Evolutionary conservation across 2,888 invertebrate genomes (phyloP).

Genomic region (Aricia artaxerxes): DNA sequence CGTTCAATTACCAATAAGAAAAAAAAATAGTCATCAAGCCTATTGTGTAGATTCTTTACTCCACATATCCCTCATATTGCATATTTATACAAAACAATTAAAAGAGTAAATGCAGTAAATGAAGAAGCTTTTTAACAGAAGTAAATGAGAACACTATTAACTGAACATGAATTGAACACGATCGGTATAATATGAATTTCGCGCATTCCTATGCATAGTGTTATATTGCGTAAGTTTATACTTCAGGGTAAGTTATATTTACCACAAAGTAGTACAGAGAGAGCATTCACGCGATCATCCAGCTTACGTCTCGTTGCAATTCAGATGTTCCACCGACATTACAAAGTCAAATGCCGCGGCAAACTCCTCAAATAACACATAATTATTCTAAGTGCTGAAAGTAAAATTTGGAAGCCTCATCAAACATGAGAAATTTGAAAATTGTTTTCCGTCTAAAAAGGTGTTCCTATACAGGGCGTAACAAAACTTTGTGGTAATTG

Average conservation of each 20-base stretch:
- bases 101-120: no score
- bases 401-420: neutral
- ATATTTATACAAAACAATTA: no score
- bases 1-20: no score
- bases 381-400: constrained; percentile 4
- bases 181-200: neutral
- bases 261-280: neutral
- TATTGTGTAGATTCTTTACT: no score
- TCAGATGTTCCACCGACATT: constrained; percentile 11
- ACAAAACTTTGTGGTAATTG: neutral
- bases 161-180: neutral
- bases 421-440: neutral
- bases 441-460: neutral
- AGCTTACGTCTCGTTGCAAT: constrained; percentile 15
- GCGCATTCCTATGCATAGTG: neutral
- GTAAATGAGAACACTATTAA: no score
- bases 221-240: constrained; percentile 3
- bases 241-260: neutral
- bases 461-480: neutral
- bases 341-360: constrained; percentile 1
- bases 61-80: no score
- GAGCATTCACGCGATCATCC: constrained; percentile 9
- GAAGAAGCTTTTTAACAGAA: no score
- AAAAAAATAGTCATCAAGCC: no score
- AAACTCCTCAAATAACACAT: neutral